phyloP scores from a whole-genome alignment of 2,113 vertebrate genomes.

The Rousettus leschenaultii region DNA sequence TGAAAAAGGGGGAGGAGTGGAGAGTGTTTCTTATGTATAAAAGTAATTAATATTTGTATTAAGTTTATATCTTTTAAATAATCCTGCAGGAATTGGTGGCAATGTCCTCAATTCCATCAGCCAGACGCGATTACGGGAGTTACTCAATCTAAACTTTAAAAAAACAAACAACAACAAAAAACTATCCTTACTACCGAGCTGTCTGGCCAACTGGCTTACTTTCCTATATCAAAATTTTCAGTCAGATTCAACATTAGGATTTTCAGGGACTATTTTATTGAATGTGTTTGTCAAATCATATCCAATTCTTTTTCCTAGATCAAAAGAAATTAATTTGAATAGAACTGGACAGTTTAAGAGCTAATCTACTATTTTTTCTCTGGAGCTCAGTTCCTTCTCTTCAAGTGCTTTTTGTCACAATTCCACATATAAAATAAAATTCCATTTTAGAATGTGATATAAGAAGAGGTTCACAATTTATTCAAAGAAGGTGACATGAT shows the following conservation, averaged over 20 bases:
- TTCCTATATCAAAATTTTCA: background rate
- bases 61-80: slow-evolving; percentile 73
- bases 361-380: background rate
- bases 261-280: background rate
- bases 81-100: slow-evolving; percentile 42
- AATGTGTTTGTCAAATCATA: background rate
- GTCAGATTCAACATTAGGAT: background rate
- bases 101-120: slow-evolving; percentile 43
- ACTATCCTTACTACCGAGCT: background rate
- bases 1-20: slow-evolving; percentile 33
- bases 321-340: background rate
- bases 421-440: background rate
- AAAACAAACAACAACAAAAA: background rate
- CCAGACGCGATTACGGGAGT: background rate
- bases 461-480: background rate
- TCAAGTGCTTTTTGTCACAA: background rate
- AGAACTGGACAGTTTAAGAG: background rate
- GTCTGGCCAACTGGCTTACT: background rate
- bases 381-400: background rate
- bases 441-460: background rate
- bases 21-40: slow-evolving; percentile 37
- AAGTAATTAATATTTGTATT: slow-evolving; percentile 71
- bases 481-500: background rate
- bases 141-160: background rate
- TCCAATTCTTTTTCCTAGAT: background rate